phyloP scores from a whole-genome alignment of 2,113 vertebrate genomes.

The Pyxicephalus adspersus region DNA sequence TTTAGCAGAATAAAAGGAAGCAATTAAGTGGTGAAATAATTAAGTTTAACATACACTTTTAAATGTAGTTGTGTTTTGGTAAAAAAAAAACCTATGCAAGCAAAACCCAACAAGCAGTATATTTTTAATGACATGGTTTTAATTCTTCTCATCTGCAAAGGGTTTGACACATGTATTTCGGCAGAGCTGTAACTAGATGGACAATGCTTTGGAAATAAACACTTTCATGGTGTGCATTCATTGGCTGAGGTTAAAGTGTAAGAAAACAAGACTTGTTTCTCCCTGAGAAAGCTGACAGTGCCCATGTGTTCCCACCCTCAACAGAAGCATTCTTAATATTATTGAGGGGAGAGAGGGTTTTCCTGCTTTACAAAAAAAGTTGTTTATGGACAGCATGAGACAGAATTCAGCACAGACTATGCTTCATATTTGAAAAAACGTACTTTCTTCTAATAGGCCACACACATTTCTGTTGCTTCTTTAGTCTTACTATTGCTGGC shows the following conservation, averaged over 20 bases:
- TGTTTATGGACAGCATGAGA: too few species aligned
- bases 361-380: too few species aligned
- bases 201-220: constrained; percentile 34
- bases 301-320: constrained; percentile 31
- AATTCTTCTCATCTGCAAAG: constrained; percentile 38
- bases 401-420: too few species aligned
- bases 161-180: constrained; percentile 45
- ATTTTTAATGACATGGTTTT: background rate
- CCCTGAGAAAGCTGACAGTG: constrained; percentile 48
- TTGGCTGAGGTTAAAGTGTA: constrained; percentile 44
- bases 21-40: too few species aligned
- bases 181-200: constrained; percentile 39
- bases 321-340: constrained; percentile 15
- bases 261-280: constrained; percentile 54
- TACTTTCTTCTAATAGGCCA: background rate
- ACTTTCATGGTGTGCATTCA: constrained; percentile 41
- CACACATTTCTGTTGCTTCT: background rate
- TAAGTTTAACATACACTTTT: too few species aligned
- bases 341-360: constrained; percentile 31
- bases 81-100: background rate
- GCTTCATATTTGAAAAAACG: background rate
- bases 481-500: background rate
- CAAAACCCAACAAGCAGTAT: background rate
- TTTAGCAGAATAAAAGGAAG: too few species aligned
- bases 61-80: too few species aligned